Base-by-base conservation (phyloP, 2,797 vertebrate species). In the Malurus leucopterus region DNA sequence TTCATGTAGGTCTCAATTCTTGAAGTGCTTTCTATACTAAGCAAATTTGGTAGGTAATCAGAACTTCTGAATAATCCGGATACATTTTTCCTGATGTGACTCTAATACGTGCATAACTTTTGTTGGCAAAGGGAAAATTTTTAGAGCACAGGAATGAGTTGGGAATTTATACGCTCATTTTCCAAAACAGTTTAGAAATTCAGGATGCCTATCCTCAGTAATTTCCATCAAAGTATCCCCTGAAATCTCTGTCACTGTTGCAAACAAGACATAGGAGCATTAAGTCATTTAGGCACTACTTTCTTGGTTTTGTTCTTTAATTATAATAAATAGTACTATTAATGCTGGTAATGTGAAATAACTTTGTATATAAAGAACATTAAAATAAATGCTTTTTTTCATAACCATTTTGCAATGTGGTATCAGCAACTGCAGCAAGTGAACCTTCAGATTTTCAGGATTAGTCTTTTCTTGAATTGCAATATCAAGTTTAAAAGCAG, bases 361-460 rank as follows among this genome's bases (percentile, higher is more conserved):
- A 92, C 92, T 82, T 86, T 95, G 93, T 95, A 93, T 84, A 95
- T 93, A 95, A 74, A 94, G 71, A 88, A 70, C 36, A 36, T 91
- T 86, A 84, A 94, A 95, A 95, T 95, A 95, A 96, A 95, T 93
- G 6, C 26, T 29, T 58, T 88, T 89, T 89, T 93, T 71, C 77
- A 61, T 88, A 92, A 83, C 44, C 10, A 30, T 86, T 92, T 89
- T 80, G 86, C 58, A 88, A 57, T 26, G 88, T 90, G 53, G 24
- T 84, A 79, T 71, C 74, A 91, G 34, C 89, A 78, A 51, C 53
- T 41, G 24, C 30, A 84, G 73, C 68, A 83, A 92, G 46, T 18
- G 18, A 75, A 27, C 27, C 13, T 6, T 6, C 13, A 77, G 22
- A 55, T 63, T 62, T 47, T 47, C 51, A 46, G 9, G 8, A 26